Conservation (phyloP, 2,888 invertebrate genomes). For the Abscondita cerata region DNA sequence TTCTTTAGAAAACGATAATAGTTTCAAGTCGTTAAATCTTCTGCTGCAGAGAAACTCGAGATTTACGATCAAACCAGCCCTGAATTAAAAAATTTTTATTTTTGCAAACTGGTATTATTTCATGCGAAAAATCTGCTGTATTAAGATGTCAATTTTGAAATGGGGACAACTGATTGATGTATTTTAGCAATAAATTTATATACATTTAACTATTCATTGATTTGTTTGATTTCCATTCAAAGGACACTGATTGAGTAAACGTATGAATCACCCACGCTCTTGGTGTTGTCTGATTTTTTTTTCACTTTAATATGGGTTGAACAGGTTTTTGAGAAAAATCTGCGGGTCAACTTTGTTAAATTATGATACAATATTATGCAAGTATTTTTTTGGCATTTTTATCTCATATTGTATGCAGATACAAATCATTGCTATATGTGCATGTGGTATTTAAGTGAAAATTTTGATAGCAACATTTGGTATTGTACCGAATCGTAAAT, state of each 20-base stretch:
- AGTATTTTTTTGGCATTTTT: conserved; percentile 21
- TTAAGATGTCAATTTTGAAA: conserved; percentile 35
- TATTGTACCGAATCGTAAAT: conserved; percentile 1
- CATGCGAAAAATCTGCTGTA: conserved; percentile 20
- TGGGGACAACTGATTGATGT: conserved; percentile 45
- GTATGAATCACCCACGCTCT: conserved; percentile 47
- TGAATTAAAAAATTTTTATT: conserved; percentile 10
- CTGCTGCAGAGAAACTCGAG: neutral
- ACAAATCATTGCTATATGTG: conserved; percentile 20
- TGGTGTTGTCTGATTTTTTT: conserved; percentile 34
- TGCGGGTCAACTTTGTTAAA: conserved; percentile 33
- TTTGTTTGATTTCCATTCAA: conserved; percentile 47
- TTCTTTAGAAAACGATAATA: conserved; percentile 13
- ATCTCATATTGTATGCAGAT: conserved; percentile 24
- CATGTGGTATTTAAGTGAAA: conserved; percentile 15
- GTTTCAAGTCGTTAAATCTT: conserved; percentile 21
- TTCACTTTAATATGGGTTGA: conserved; percentile 39
- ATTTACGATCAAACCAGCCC: neutral
- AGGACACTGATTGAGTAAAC: conserved; percentile 46
- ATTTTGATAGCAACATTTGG: conserved; percentile 7
- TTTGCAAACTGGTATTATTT: conserved; percentile 3
- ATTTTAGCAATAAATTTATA: conserved; percentile 42
- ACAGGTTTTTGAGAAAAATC: conserved; percentile 38
- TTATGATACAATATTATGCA: conserved; percentile 31
- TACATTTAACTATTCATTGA: conserved; percentile 43